Conservation (phyloP, 2,113 vertebrate genomes). For the Scophthalmus maximus region DNA sequence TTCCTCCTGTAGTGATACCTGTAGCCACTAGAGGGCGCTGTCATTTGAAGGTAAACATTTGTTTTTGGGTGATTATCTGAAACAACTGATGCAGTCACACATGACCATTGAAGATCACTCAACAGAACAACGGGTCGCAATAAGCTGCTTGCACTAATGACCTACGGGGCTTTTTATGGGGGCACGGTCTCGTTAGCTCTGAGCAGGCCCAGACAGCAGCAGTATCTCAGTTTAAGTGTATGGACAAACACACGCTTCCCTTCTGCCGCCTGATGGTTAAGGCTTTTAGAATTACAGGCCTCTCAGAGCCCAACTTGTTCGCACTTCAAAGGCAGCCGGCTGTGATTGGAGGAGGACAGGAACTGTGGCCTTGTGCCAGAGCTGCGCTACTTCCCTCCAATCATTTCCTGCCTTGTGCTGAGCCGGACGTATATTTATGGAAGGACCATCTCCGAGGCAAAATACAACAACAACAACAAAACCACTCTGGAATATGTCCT, state of each 20-base stretch:
- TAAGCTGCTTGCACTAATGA: background rate
- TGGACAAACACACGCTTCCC: conserved; percentile 13
- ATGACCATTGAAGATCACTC: background rate
- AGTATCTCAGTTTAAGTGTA: conserved; percentile 10
- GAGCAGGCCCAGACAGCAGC: conserved; percentile 2
- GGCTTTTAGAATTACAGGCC: conserved; percentile 60
- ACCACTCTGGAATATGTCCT: no score
- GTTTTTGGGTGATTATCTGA: background rate
- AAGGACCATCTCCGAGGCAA: conserved; percentile 12
- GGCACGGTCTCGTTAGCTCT: background rate
- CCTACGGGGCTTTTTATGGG: background rate
- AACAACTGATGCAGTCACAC: background rate
- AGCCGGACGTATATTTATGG: conserved; percentile 17
- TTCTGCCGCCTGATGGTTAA: conserved; percentile 48
- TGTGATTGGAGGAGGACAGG: conserved; percentile 50
- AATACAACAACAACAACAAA: no score
- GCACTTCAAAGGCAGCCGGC: conserved; percentile 50
- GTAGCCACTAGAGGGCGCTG: background rate
- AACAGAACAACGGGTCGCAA: background rate
- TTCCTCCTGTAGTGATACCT: background rate
- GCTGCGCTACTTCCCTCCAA: conserved; percentile 37
- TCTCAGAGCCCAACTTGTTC: conserved; percentile 47
- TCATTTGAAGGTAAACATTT: background rate
- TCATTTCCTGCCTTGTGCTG: conserved; percentile 15
- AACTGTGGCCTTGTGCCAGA: background rate